Evolutionary conservation across 2,888 invertebrate species (phyloP).

Genomic region (Diloba caeruleocephala): DNA sequence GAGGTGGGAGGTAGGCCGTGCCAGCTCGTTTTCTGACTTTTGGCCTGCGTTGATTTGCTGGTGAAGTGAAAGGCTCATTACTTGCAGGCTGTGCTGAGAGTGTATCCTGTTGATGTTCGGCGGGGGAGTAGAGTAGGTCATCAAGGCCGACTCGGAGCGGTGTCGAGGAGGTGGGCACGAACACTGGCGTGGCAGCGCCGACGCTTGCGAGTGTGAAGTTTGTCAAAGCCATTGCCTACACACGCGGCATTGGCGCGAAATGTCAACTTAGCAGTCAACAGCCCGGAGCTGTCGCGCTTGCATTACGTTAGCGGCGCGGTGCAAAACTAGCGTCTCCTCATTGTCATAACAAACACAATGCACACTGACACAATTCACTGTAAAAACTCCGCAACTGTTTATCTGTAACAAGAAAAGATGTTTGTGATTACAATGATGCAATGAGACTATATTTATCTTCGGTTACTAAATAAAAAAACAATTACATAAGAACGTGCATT

Average conservation of each 20-base stretch:
- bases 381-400: constrained; percentile 57
- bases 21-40: constrained; percentile 84
- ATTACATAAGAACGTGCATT: no score
- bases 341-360: constrained; percentile 69
- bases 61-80: constrained; percentile 74
- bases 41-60: constrained; percentile 69
- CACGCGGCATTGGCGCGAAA: constrained; percentile 78
- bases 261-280: constrained; percentile 76
- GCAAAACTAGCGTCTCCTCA: constrained; percentile 71
- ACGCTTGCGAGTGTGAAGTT: constrained; percentile 81
- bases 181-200: constrained; percentile 73
- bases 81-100: constrained; percentile 58
- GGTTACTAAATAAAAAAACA: background rate
- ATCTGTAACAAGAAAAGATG: constrained; percentile 78
- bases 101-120: constrained; percentile 69
- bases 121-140: constrained; percentile 83
- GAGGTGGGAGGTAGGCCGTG: constrained; percentile 82
- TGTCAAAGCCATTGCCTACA: constrained; percentile 82
- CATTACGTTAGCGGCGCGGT: constrained; percentile 72
- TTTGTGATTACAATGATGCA: constrained; percentile 6
- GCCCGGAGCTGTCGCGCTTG: constrained; percentile 67
- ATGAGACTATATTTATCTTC: background rate
- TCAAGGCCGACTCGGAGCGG: constrained; percentile 77
- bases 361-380: constrained; percentile 74
- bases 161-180: constrained; percentile 70